Conservation (phyloP, 2,888 invertebrate species). For the Thecophora atra region DNA sequence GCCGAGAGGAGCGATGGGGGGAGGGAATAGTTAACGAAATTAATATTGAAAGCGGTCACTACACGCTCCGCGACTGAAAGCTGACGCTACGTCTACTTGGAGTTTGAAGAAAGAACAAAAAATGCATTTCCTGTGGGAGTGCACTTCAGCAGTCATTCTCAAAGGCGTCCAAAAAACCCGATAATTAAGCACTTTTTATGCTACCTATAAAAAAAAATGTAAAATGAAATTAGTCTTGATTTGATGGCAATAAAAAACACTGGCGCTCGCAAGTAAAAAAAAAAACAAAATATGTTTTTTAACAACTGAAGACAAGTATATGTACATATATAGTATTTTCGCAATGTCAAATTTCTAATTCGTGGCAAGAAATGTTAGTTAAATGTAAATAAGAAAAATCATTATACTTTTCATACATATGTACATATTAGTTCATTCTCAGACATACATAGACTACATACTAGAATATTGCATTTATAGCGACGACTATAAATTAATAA, state of each 20-base stretch:
- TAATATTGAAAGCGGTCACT: neutral
- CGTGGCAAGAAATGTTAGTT: too few relatives aligned
- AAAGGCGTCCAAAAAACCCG: neutral
- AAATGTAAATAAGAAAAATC: too few relatives aligned
- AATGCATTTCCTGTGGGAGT: neutral
- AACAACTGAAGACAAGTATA: neutral
- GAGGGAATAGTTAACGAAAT: slow-evolving; percentile 17
- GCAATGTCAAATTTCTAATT: too few relatives aligned
- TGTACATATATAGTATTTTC: neutral
- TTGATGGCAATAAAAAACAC: neutral
- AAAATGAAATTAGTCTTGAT: neutral
- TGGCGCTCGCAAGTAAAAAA: neutral
- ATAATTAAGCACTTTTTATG: neutral
- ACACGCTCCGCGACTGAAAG: neutral
- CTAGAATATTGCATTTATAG: too few relatives aligned
- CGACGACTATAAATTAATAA: too few relatives aligned
- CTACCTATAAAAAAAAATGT: neutral
- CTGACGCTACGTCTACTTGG: neutral
- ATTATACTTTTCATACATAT: too few relatives aligned
- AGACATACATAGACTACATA: too few relatives aligned
- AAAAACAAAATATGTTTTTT: neutral
- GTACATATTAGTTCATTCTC: too few relatives aligned
- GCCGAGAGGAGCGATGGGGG: too few relatives aligned
- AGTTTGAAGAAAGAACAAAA: neutral
- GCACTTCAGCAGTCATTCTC: neutral